Percentiles rank a stretch among this genome's conserved stretches.
Evolutionary conservation across 2,113 vertebrate genomes (phyloP).

Genomic region (Phainopepla nitens): DNA sequence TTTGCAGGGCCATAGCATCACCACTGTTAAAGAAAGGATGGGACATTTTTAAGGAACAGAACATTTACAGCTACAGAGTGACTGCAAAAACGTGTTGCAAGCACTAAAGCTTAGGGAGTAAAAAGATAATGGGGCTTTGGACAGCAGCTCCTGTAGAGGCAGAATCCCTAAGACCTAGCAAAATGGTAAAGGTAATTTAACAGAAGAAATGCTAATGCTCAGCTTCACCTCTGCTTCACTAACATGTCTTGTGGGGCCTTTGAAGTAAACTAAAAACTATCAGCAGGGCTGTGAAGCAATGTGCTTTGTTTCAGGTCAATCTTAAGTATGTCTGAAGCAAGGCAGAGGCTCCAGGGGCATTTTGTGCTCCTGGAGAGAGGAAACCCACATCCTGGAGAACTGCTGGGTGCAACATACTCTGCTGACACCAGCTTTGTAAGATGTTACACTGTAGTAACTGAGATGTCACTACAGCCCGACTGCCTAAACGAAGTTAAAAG

Average conservation of each 20-base stretch:
- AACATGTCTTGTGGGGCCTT: background rate
- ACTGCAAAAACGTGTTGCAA: background rate
- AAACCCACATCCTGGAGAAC: background rate
- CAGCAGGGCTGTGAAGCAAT: background rate
- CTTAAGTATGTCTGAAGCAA: background rate
- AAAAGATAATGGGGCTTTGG: background rate
- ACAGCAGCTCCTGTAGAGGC: background rate
- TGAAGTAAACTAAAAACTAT: background rate
- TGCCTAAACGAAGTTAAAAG: background rate
- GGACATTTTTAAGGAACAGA: background rate
- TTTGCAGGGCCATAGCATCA: background rate
- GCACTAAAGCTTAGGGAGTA: background rate
- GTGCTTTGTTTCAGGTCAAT: background rate
- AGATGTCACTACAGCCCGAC: background rate
- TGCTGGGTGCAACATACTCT: background rate
- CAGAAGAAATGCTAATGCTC: background rate
- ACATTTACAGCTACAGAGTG: background rate
- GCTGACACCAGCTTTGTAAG: background rate
- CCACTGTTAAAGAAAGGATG: background rate
- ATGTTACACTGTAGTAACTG: background rate
- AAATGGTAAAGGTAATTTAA: background rate
- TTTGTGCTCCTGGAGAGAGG: rapidly evolving
- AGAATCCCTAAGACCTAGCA: background rate
- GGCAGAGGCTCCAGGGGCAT: background rate
- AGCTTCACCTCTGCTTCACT: background rate